These are phyloP conservation scores for Drosophila picticornis DNA, from an alignment of 2,888 invertebrate species.

Conservation along the genomic window DNA sequence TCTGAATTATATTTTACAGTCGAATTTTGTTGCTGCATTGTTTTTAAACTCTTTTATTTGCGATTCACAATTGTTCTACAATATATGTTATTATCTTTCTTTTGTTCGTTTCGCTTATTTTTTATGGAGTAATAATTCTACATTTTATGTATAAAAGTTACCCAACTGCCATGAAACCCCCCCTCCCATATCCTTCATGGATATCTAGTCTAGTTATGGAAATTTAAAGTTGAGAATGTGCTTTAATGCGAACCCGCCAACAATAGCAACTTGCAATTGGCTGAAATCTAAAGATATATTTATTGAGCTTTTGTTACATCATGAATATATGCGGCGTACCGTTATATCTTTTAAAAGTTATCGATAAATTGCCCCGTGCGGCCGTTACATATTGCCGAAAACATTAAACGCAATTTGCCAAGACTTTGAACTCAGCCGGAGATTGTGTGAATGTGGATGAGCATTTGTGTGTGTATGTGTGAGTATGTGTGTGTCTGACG, in stretches of 20 bases:
- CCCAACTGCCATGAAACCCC: background rate
- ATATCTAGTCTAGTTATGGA: background rate
- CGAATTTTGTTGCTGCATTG: slow-evolving; percentile 2
- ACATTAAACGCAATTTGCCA: slow-evolving; percentile 23
- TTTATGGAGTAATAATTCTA: background rate
- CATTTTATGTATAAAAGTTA: background rate
- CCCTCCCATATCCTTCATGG: background rate
- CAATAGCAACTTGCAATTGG: background rate
- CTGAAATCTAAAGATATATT: background rate
- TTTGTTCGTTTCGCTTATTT: background rate
- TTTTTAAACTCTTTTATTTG: background rate
- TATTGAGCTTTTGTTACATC: background rate
- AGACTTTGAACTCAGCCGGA: slow-evolving; percentile 8
- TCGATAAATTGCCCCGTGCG: slow-evolving; percentile 22
- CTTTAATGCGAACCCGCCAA: background rate
- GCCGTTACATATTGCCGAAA: background rate
- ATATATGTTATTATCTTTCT: background rate
- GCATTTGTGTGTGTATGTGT: background rate
- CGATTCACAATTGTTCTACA: background rate
- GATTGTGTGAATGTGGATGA: background rate
- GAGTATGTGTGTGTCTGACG: background rate
- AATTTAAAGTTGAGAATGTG: background rate
- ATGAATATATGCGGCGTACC: background rate
- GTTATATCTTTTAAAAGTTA: background rate
- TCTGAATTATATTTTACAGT: slow-evolving; percentile 22